A percentile compares a stretch with the other conserved stretches of the same genome.
phyloP scores from a whole-genome alignment of 2,888 invertebrate species.

The Nomada ferruginata region DNA sequence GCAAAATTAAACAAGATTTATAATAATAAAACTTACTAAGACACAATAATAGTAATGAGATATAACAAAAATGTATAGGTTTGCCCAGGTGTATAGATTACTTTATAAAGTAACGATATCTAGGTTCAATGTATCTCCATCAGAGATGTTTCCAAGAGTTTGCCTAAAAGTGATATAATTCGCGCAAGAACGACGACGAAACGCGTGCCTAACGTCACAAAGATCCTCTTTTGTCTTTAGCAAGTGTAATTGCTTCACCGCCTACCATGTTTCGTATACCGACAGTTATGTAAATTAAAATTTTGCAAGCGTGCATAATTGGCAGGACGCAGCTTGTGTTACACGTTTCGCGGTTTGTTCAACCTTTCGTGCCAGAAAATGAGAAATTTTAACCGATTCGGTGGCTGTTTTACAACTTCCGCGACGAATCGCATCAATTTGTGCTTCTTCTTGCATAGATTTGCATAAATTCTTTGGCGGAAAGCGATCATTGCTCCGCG shows the following conservation, averaged over 20 bases:
- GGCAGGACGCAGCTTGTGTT: constrained; percentile 2
- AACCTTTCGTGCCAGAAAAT: constrained; percentile 15
- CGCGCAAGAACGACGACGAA: constrained; percentile 20
- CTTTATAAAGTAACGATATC: too few species aligned
- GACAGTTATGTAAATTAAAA: constrained; percentile 45
- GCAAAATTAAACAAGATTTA: too few species aligned
- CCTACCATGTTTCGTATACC: constrained; percentile 14
- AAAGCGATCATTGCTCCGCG: too few species aligned
- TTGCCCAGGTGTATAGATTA: too few species aligned
- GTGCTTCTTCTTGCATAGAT: constrained; percentile 15
- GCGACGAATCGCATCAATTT: constrained; percentile 22
- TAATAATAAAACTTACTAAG: too few species aligned
- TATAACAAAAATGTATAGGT: too few species aligned
- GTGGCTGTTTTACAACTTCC: constrained; percentile 25
- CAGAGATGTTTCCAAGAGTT: neutral
- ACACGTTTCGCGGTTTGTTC: constrained; percentile 23
- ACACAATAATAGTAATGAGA: too few species aligned
- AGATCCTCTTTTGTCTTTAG: constrained; percentile 7
- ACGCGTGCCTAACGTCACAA: neutral
- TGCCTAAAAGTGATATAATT: constrained; percentile 23
- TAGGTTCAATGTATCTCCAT: too few species aligned
- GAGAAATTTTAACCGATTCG: constrained; percentile 22
- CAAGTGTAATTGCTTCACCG: constrained; percentile 33
- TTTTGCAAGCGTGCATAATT: constrained; percentile 48
- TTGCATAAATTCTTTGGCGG: too few species aligned